Evolutionary conservation across 2,113 vertebrate species (phyloP).

Genomic region (Calidris pygmaea): DNA sequence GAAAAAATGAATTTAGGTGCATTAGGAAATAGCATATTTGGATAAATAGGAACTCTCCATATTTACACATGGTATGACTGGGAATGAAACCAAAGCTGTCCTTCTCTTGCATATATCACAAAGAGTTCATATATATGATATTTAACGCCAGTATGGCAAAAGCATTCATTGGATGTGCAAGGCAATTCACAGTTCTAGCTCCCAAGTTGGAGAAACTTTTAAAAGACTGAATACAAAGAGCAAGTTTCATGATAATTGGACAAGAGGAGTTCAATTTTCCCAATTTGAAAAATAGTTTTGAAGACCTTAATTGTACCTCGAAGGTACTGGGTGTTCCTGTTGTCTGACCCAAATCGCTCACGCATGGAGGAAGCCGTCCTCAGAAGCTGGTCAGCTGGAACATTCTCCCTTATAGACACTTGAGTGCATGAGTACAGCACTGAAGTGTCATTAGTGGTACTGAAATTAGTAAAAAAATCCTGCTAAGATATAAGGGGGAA

Average conservation of each 20-base stretch:
- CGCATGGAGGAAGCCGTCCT: neutral
- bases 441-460: neutral
- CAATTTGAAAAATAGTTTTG: neutral
- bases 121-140: neutral
- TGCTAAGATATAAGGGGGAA: no score
- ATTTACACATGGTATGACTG: neutral
- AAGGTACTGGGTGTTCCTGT: neutral
- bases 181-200: neutral
- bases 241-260: neutral
- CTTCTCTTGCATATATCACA: neutral
- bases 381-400: neutral
- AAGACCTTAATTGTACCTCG: neutral
- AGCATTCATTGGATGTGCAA: neutral
- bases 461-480: neutral
- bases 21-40: neutral
- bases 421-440: fast-evolving
- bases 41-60: neutral
- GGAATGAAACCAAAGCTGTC: neutral
- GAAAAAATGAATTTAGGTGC: neutral
- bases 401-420: neutral
- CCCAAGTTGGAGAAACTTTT: neutral
- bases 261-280: neutral
- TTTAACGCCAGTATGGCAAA: neutral
- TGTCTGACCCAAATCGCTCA: neutral
- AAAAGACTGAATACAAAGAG: neutral